Conservation (phyloP, 2,888 invertebrate genomes). For the Clunio marinus region DNA sequence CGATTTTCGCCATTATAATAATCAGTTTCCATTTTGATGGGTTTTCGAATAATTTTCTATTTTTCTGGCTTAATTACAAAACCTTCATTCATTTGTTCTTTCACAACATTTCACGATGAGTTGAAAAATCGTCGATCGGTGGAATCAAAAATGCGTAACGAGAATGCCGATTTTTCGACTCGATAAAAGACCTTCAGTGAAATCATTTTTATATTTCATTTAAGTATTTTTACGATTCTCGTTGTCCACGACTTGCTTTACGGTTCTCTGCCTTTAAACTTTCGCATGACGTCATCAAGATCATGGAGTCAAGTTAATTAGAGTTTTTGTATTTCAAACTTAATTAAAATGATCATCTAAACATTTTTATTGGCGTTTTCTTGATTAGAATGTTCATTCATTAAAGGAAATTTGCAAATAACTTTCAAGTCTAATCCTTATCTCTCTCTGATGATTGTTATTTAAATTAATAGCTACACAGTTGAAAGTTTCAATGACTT, state of each 20-base stretch:
- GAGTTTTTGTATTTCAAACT: neutral
- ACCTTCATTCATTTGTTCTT: slow-evolving; percentile 8
- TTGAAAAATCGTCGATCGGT: neutral
- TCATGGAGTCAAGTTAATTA: neutral
- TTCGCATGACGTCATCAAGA: neutral
- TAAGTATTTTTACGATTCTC: neutral
- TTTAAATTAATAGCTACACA: too few relatives aligned
- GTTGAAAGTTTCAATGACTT: neutral
- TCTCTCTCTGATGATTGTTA: too few relatives aligned
- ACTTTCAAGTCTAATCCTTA: neutral
- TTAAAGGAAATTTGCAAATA: too few relatives aligned
- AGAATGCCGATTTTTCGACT: slow-evolving; percentile 12
- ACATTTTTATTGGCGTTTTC: neutral
- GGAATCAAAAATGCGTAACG: slow-evolving; percentile 35
- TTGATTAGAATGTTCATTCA: neutral
- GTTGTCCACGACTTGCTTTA: slow-evolving; percentile 15
- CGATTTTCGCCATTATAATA: neutral
- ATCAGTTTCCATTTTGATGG: slow-evolving; percentile 28
- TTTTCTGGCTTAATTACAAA: slow-evolving; percentile 17
- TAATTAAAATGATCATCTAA: neutral
- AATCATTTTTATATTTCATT: too few relatives aligned
- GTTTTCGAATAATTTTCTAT: neutral
- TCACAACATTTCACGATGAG: slow-evolving; percentile 24
- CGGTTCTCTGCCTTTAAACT: slow-evolving; percentile 18
- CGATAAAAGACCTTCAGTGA: slow-evolving; percentile 26